These are phyloP conservation scores for Dipodomys stephensi DNA, from an alignment of 2,113 vertebrate genomes.

Conservation along the genomic window DNA sequence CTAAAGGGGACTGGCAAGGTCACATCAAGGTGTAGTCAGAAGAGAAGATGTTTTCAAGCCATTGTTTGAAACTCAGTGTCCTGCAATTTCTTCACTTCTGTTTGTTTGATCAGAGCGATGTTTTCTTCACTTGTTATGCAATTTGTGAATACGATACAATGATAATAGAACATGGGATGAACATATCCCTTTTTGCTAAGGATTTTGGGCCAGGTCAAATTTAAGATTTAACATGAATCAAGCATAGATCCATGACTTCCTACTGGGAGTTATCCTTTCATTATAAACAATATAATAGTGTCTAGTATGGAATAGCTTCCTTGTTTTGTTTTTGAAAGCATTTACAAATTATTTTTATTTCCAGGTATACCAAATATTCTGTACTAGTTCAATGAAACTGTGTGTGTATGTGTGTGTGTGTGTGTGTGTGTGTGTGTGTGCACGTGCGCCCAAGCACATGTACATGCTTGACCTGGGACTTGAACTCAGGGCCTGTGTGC, in stretches of 20 bases:
- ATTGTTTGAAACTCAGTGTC: not conserved
- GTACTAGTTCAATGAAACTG: not conserved
- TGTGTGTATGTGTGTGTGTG: not conserved
- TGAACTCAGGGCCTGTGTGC: too few species aligned
- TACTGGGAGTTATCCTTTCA: not conserved
- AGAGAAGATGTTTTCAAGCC: not conserved
- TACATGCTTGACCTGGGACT: not conserved
- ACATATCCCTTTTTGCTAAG: not conserved
- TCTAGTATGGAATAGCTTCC: not conserved
- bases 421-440: not conserved
- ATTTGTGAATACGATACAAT: not conserved
- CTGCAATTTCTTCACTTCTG: not conserved
- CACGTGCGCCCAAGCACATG: not conserved
- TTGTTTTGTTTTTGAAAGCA: conserved; percentile 5
- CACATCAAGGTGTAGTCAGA: not conserved
- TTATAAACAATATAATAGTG: not conserved
- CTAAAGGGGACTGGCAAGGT: not conserved
- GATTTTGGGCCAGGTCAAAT: not conserved
- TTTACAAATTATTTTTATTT: not conserved
- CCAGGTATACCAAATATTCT: not conserved
- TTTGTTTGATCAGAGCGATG: not conserved
- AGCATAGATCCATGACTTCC: not conserved
- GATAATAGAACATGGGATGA: not conserved
- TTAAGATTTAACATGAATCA: not conserved
- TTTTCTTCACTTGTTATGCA: conserved; percentile 16